Evolutionary conservation across 2,888 invertebrate genomes (phyloP), one percentile per base, ranked within the genome.

Genomic region (Sepioteuthis lessoniana): DNA sequence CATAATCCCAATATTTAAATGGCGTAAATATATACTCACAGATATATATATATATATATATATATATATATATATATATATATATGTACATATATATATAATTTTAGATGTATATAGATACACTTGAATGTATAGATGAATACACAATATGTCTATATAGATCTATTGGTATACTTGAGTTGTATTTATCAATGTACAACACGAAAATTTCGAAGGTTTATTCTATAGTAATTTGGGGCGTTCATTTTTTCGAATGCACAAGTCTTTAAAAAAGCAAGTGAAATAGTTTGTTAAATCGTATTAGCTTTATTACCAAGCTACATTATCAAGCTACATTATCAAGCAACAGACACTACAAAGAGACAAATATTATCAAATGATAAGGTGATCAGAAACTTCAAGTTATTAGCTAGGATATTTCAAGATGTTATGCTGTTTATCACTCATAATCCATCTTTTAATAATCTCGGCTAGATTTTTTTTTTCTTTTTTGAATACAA

Each of bases 301-400:
- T n/a, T 76, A 76, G n/a, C n/a, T 76, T n/a, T n/a, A 35, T n/a
- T 76, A 76, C n/a, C 4, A n/a, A 76, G 19, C n/a, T 21, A 25
- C 25, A 55, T 50, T 50, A 50, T 50, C 50, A 50, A 46, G 25
- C 55, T 7, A 25, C 28, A 60, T 60, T 60, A 31, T 60, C 28
- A 60, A n/a, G 76, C 76, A 19, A 76, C 76, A 35, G n/a, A 76
- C 76, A 35, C 76, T 76, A 76, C 76, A 76, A 35, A 76, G 76
- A 76, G 76, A 76, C 76, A 8, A 35, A 76, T n/a, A n/a, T 76
- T 13, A 76, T 76, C 76, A 76, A 76, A 35, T 35, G 76, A 16
- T 76, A 76, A 76, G 76, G 76, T 76, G 76, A 76, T 76, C 76
- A 76, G 76, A 76, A 76, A 76, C 76, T 76, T 76, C 76, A 76